Percentiles rank a stretch among this genome's conserved stretches.
Evolutionary conservation across 2,888 invertebrate species (phyloP).

Genomic region (Tolmerus cingulatus): DNA sequence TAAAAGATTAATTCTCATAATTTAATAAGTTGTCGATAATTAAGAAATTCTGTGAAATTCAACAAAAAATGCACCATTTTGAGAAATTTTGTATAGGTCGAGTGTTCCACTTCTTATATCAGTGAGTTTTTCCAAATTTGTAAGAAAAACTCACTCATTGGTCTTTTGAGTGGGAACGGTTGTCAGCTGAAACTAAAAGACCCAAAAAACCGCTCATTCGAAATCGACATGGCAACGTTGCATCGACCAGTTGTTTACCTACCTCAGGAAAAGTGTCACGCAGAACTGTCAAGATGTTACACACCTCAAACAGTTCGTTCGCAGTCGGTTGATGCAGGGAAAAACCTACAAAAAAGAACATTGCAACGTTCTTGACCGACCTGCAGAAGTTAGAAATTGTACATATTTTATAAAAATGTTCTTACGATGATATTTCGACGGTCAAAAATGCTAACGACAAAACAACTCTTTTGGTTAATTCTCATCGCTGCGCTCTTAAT

Average conservation of each 20-base stretch:
- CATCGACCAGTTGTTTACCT: background rate
- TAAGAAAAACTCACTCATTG: background rate
- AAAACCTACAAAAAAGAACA: background rate
- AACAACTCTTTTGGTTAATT: conserved; percentile 57
- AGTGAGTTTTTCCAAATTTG: too few relatives aligned
- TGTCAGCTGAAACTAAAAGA: background rate
- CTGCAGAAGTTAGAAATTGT: background rate
- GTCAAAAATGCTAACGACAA: conserved; percentile 58
- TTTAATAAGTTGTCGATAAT: too few relatives aligned
- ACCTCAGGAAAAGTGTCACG: background rate
- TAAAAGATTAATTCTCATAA: too few relatives aligned
- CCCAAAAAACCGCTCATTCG: background rate
- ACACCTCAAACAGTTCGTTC: background rate
- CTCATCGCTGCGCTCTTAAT: conserved; percentile 55
- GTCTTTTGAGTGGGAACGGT: background rate
- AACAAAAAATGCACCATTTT: too few relatives aligned
- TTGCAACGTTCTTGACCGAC: background rate
- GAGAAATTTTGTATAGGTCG: too few relatives aligned
- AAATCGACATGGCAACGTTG: background rate
- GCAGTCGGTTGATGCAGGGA: background rate
- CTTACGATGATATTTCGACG: conserved; percentile 52
- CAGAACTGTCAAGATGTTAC: conserved; percentile 12
- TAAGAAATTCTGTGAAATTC: too few relatives aligned
- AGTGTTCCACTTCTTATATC: too few relatives aligned
- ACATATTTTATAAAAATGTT: conserved; percentile 41